A percentile compares a stretch with the other conserved stretches of the same genome.
phyloP scores from a whole-genome alignment of 2,797 vertebrate genomes.

The Percopsis omiscomaycus region DNA sequence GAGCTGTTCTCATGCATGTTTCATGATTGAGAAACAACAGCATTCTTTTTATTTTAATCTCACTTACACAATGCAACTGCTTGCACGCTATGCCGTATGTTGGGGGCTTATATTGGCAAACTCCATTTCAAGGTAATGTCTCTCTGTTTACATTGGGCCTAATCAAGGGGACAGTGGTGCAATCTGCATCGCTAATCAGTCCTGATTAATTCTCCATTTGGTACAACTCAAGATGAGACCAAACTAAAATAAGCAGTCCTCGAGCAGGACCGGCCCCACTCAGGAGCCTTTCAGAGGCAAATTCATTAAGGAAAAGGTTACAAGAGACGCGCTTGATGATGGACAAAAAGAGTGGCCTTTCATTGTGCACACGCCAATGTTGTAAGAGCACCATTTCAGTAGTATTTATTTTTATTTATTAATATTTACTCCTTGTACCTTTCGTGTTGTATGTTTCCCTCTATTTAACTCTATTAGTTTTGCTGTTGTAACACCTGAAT shows the following conservation, averaged over 20 bases:
- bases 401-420: no score
- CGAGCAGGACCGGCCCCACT: conserved; percentile 30
- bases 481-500: background rate
- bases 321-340: conserved; percentile 11
- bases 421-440: background rate
- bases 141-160: conserved; percentile 43
- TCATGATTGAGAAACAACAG: no score
- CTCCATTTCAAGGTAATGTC: background rate
- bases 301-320: conserved; percentile 49
- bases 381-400: conserved; percentile 5
- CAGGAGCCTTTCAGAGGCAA: conserved; percentile 30
- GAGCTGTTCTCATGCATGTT: no score
- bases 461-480: background rate
- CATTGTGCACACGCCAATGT: background rate
- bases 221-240: conserved; percentile 30
- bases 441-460: background rate
- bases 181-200: conserved; percentile 56
- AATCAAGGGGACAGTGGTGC: conserved; percentile 27
- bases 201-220: conserved; percentile 55
- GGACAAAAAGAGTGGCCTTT: conserved; percentile 1
- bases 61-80: background rate
- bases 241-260: conserved; percentile 55
- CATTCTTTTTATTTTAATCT: no score
- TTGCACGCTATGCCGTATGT: background rate
- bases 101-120: background rate